Percentiles rank a stretch among this genome's conserved stretches.
phyloP scores from a whole-genome alignment of 2,888 invertebrate species.

The Heliothis peltigera region DNA sequence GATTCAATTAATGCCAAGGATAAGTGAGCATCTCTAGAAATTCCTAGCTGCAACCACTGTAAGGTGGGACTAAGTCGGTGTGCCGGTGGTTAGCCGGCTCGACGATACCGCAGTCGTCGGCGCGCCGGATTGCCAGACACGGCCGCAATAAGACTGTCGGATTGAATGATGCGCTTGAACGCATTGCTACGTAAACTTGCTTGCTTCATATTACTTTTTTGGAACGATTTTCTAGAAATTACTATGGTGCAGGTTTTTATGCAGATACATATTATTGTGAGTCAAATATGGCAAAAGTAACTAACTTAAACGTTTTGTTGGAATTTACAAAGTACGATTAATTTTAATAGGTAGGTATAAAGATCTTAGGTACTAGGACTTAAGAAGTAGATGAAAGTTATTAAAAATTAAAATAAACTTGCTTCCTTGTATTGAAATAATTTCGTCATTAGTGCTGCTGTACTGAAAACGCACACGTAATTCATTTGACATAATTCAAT shows the following conservation, averaged over 20 bases:
- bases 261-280: too few relatives aligned
- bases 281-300: too few relatives aligned
- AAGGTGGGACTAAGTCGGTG: neutral
- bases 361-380: too few relatives aligned
- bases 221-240: neutral
- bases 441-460: conserved; percentile 3
- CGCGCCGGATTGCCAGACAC: conserved; percentile 1
- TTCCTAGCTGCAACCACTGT: conserved; percentile 2
- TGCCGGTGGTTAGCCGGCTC: conserved; percentile 14
- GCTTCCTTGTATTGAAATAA: too few relatives aligned
- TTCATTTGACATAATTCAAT: conserved; percentile 13
- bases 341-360: too few relatives aligned
- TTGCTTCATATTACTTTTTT: neutral
- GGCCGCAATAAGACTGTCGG: conserved; percentile 41
- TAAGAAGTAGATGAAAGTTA: too few relatives aligned
- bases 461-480: neutral
- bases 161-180: conserved; percentile 28
- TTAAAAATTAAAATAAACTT: too few relatives aligned
- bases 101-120: conserved; percentile 8
- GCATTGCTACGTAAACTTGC: conserved; percentile 5
- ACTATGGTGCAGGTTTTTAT: neutral
- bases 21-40: neutral
- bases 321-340: too few relatives aligned
- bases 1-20: neutral
- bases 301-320: too few relatives aligned